These are phyloP conservation scores for Hippopotamus amphibius DNA, from an alignment of 2,113 vertebrate species.

Conservation along the genomic window DNA sequence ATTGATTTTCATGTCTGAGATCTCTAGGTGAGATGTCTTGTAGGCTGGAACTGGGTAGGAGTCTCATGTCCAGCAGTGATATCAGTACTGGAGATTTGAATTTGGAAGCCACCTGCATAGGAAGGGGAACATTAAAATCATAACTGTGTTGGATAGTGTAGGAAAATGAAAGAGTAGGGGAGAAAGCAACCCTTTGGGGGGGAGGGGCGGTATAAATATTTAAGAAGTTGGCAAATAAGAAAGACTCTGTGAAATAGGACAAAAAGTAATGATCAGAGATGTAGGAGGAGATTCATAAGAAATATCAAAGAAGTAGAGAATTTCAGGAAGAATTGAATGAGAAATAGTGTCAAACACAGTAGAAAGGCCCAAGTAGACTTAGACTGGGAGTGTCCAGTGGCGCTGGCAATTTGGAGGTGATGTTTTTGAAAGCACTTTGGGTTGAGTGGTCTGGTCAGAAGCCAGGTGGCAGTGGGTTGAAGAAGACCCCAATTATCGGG, in stretches of 20 bases:
- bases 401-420: neutral
- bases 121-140: neutral
- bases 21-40: neutral
- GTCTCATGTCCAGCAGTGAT: neutral
- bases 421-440: neutral
- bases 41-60: neutral
- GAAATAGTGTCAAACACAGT: neutral
- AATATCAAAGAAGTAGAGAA: neutral
- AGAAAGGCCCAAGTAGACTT: neutral
- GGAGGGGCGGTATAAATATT: neutral
- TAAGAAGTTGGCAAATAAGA: neutral
- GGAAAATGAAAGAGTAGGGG: neutral
- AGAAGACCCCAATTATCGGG: neutral
- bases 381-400: neutral
- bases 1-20: neutral
- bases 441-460: neutral
- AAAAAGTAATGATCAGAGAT: neutral
- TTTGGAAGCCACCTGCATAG: neutral
- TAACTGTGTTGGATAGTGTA: neutral
- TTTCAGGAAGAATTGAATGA: neutral
- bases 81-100: neutral
- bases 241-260: neutral
- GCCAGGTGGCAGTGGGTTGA: neutral
- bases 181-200: neutral
- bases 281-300: neutral